Evolutionary conservation across 2,888 invertebrate genomes (phyloP).

Genomic region (Teleiodes luculella): DNA sequence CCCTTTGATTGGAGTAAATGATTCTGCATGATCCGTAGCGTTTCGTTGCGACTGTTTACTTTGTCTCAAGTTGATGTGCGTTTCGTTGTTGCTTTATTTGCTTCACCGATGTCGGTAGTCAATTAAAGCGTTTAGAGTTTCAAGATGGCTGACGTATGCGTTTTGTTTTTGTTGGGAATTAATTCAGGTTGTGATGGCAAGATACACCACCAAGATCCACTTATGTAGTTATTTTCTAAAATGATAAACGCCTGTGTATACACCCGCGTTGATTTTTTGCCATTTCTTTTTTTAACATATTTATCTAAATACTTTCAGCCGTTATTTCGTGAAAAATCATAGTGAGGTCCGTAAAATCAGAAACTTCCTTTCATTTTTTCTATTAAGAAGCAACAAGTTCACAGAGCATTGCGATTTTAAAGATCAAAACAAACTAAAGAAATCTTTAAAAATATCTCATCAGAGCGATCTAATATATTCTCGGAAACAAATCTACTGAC

Average conservation of each 20-base stretch:
- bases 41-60: slow-evolving; percentile 66
- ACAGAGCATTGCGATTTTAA: no score
- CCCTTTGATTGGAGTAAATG: slow-evolving; percentile 69
- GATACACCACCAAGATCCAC: no score
- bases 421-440: neutral
- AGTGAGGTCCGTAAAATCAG: no score
- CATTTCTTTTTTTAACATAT: no score
- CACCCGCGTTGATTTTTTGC: no score
- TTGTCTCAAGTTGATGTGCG: slow-evolving; percentile 49
- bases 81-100: slow-evolving; percentile 30
- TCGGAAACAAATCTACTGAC: neutral
- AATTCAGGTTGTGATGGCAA: neutral
- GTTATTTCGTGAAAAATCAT: no score
- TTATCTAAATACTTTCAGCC: no score
- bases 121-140: slow-evolving; percentile 43
- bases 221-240: no score
- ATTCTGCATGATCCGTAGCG: slow-evolving; percentile 69
- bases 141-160: neutral
- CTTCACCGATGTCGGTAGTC: slow-evolving; percentile 51
- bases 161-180: neutral
- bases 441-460: neutral
- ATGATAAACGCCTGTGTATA: no score
- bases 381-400: no score
- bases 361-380: no score
- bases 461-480: neutral